Evolutionary conservation across 1,140 invertebrate genomes (phyloP).

Genomic region (Microplitis mediator): DNA sequence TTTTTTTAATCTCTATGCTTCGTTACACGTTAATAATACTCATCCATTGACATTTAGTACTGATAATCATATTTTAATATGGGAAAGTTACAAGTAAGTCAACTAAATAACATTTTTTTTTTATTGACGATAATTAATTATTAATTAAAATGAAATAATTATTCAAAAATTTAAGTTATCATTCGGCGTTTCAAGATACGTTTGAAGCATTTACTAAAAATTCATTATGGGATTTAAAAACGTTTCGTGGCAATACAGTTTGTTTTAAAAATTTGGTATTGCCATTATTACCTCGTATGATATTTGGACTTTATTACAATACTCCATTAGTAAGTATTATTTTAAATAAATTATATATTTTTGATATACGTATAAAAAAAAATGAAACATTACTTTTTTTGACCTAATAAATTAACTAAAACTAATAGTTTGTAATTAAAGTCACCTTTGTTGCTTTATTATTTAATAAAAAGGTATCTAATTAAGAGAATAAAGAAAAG

Average conservation of each 20-base stretch:
- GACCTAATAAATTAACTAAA: neutral
- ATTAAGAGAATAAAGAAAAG: no score
- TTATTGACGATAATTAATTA: neutral
- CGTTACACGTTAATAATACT: conserved; percentile 87
- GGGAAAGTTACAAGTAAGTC: conserved; percentile 81
- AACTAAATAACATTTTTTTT: conserved; percentile 5
- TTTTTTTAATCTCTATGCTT: conserved; percentile 95
- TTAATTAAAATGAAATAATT: neutral
- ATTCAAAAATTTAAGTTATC: conserved; percentile 66
- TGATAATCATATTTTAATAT: conserved; percentile 90
- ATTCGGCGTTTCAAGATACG: conserved; percentile 82
- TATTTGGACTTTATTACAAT: conserved; percentile 96
- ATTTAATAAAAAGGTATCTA: no score
- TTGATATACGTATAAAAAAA: conserved; percentile 24
- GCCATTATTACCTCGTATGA: conserved; percentile 94
- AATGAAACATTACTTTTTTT: conserved; percentile 9
- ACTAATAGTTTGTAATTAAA: no score
- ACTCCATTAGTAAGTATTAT: conserved; percentile 85
- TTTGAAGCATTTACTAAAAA: conserved; percentile 90
- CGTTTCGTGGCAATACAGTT: conserved; percentile 80
- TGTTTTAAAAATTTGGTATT: conserved; percentile 94
- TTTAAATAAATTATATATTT: conserved; percentile 27
- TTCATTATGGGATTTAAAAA: conserved; percentile 83
- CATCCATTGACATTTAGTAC: conserved; percentile 78
- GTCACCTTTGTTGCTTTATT: no score